Percentiles rank a stretch among this genome's conserved stretches.
phyloP scores from a whole-genome alignment of 2,797 vertebrate genomes.

The Danio jaintianensis region DNA sequence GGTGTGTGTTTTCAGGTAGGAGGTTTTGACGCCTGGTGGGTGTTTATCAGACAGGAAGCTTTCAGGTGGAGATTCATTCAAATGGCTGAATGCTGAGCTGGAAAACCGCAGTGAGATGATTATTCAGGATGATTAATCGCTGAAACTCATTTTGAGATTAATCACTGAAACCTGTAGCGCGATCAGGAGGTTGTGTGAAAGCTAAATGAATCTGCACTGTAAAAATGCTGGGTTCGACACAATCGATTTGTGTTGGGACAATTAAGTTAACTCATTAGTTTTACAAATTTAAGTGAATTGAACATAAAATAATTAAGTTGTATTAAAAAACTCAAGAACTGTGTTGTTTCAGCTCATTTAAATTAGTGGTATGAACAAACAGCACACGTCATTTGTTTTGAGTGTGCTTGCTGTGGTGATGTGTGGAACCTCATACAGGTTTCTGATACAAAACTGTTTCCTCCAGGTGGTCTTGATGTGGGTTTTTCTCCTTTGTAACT shows the following conservation, averaged over 20 bases:
- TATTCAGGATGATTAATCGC: constrained; percentile 8
- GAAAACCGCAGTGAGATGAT: constrained; percentile 12
- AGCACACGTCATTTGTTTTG: no score
- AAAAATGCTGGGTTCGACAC: not conserved
- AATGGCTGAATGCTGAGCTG: not conserved
- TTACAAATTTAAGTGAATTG: no score
- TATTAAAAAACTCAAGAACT: no score
- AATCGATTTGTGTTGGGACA: no score
- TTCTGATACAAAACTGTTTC: not conserved
- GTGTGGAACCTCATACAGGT: constrained; percentile 12
- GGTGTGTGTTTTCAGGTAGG: constrained; percentile 28
- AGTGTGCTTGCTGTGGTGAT: constrained; percentile 2
- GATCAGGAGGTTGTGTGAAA: not conserved
- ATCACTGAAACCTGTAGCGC: not conserved
- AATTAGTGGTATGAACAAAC: no score
- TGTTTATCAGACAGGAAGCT: not conserved
- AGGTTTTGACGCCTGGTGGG: not conserved
- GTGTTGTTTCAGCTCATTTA: no score
- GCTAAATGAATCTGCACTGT: not conserved
- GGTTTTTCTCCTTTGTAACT: constrained; percentile 5
- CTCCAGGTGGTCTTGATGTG: constrained; percentile 18
- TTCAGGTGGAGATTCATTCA: constrained; percentile 5
- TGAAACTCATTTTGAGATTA: not conserved
- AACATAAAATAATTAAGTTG: no score
- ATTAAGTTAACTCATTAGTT: no score